Base-by-base conservation (phyloP, 1,140 invertebrate species). In the Drosophila navojoa region DNA sequence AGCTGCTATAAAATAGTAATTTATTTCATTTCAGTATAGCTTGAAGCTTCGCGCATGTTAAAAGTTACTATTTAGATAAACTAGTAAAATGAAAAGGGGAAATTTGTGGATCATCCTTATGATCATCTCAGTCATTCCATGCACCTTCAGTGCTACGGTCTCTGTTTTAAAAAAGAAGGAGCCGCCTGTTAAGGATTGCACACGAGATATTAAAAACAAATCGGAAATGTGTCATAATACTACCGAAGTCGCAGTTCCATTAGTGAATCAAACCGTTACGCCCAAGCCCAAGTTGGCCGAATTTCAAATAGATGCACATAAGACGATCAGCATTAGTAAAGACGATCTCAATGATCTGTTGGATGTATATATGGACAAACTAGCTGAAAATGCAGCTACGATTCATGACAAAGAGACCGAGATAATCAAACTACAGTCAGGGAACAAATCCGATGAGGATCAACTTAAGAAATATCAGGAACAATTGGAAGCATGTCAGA, bases 281-380 rank as follows among this genome's bases (percentile, higher is more conserved):
- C 54, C 60, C 1, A 58, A 63, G 2, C 75, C 71, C 11, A 85
- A 81, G 19, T 42, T 87, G 15, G 79, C 81, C 0, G 82, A 85
- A 9, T 79, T 85, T n/a, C 82, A 85, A 54, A 85, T 85, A 19
- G 82, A 85, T n/a, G 78, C 73, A 3, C 82, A 75, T 7, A 85
- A 87, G 16, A 85, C 78, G 0, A 81, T 85, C 11, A 60, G 81
- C 11, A 85, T 85, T 3, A 85, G 70, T 16, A 85, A 87, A 19
- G 78, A 71, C 15, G 81, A 85, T 61, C 49, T 85, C 25, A 80
- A 85, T n/a, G 81, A 85, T 64, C 59, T 85, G 0, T 32, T 85
- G 42, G 81, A 70, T 19, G 82, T 85, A 13, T 85, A 87, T 38
- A 81, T 85, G 78, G 62, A 49, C 7, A 85, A 76, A 13, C 67